phyloP scores from a whole-genome alignment of 1,140 invertebrate genomes.

The Mercenaria mercenaria region DNA sequence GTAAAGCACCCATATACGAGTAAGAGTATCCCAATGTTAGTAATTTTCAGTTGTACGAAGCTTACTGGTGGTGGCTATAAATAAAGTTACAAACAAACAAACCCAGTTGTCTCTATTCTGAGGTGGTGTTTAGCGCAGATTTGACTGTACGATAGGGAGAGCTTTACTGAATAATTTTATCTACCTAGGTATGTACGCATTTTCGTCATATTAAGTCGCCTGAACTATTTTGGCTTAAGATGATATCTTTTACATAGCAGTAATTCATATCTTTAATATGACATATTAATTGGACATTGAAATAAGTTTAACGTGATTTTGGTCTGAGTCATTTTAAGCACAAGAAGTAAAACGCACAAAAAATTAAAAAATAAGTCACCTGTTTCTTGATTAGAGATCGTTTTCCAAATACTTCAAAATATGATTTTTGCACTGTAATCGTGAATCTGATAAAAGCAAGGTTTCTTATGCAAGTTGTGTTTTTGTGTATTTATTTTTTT shows the following conservation, averaged over 20 bases:
- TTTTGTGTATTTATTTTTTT: neutral
- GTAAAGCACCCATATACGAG: too few species aligned
- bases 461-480: neutral
- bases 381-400: neutral
- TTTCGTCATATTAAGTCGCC: neutral
- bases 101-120: too few species aligned
- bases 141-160: too few species aligned
- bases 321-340: neutral
- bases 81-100: too few species aligned
- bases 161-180: too few species aligned
- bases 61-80: too few species aligned
- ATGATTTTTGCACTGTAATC: neutral
- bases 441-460: neutral
- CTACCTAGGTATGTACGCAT: neutral
- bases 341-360: neutral
- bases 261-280: slow-evolving; percentile 49
- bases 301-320: neutral
- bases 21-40: too few species aligned
- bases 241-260: neutral
- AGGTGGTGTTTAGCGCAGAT: too few species aligned
- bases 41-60: too few species aligned
- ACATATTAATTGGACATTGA: slow-evolving; percentile 42
- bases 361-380: neutral
- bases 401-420: neutral
- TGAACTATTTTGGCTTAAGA: neutral